Evolutionary conservation across 30 jellyfish, hydroid and myxozoan genomes (phyloP).

Genomic region (Sanderia malayensis): DNA sequence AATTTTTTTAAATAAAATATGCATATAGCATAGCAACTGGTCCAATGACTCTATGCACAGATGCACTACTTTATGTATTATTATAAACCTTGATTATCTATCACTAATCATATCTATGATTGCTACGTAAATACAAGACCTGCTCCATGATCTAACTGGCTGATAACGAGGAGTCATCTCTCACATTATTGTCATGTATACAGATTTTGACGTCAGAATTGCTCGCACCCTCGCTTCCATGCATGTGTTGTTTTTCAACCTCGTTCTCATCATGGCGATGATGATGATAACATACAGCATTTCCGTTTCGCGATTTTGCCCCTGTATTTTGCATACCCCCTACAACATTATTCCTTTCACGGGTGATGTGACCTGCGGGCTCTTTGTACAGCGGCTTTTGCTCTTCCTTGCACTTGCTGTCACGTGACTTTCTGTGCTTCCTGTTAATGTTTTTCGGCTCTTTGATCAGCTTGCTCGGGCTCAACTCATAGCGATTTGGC

Average conservation of each 20-base stretch:
- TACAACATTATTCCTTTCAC: neutral
- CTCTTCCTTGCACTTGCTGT: neutral
- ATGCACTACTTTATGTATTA: no score
- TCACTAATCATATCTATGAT: neutral
- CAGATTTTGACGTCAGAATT: neutral
- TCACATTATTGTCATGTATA: neutral
- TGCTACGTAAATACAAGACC: neutral
- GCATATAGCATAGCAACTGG: no score
- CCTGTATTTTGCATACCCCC: neutral
- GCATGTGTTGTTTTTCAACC: neutral
- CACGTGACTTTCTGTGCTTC: conserved; percentile 2
- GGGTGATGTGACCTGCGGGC: neutral
- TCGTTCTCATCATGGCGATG: neutral
- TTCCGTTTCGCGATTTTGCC: neutral
- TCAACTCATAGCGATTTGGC: neutral
- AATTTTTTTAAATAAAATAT: no score
- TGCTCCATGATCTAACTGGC: neutral
- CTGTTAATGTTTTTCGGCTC: neutral
- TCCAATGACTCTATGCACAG: no score
- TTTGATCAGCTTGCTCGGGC: conserved; percentile 1
- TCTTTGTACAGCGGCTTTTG: conserved; percentile 5
- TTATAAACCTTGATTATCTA: no score
- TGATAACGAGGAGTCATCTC: neutral
- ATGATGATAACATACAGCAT: neutral
- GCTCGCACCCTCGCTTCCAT: neutral